A percentile compares a stretch with the other conserved stretches of the same genome.
Conservation (phyloP, 2,113 vertebrate genomes). For the Nipponia nippon region DNA sequence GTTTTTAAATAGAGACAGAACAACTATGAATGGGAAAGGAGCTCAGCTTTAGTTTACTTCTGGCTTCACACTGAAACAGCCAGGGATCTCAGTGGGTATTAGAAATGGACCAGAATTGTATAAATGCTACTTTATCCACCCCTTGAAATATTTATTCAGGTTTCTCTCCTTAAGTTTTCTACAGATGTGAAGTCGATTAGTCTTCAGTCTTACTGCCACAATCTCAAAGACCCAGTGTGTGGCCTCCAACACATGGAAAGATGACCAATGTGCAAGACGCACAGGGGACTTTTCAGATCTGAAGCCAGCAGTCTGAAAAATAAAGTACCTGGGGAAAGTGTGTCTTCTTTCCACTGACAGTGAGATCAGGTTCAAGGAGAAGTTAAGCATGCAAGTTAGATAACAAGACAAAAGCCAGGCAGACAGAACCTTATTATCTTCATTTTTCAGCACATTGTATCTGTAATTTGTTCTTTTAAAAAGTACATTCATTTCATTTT, state of each 20-base stretch:
- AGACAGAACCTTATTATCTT: background rate
- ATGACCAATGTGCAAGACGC: constrained; percentile 43
- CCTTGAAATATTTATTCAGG: constrained; percentile 58
- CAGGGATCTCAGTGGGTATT: constrained; percentile 38
- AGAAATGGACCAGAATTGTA: constrained; percentile 54
- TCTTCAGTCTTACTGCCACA: constrained; percentile 5
- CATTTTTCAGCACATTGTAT: background rate
- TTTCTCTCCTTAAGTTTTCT: constrained; percentile 40
- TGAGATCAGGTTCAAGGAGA: constrained; percentile 16
- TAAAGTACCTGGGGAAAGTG: constrained; percentile 21
- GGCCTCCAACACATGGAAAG: constrained; percentile 59
- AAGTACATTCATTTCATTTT: background rate
- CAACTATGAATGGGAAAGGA: constrained; percentile 12
- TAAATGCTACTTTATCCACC: constrained; percentile 57
- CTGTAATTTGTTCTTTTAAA: background rate
- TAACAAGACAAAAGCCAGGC: background rate
- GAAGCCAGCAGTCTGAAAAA: constrained; percentile 51
- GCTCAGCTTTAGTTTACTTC: constrained; percentile 21
- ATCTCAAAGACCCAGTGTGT: constrained; percentile 55
- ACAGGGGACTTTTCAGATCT: constrained; percentile 33
- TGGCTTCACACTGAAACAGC: constrained; percentile 44
- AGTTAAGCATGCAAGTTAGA: background rate
- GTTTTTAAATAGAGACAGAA: constrained; percentile 8
- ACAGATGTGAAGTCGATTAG: constrained; percentile 60
- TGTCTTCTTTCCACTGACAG: constrained; percentile 36